phyloP scores from a whole-genome alignment of 2,113 vertebrate genomes.

The Pica pica region DNA sequence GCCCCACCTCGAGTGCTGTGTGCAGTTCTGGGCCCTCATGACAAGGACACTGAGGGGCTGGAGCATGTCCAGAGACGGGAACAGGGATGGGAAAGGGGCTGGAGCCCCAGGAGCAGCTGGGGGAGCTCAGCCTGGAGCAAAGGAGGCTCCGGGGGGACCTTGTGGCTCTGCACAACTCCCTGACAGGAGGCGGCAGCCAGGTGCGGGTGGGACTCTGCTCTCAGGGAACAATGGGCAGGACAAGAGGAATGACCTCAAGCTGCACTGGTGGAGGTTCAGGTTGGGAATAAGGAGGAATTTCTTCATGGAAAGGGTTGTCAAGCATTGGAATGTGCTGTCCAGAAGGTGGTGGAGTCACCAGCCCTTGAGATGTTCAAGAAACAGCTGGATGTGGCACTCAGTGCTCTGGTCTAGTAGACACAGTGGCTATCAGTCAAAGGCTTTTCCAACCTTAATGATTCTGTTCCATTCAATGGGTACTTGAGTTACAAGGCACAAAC shows the following conservation, averaged over 20 bases:
- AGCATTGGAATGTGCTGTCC: background rate
- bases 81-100: background rate
- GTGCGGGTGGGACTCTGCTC: fast-evolving
- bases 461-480: background rate
- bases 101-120: background rate
- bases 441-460: background rate
- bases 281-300: background rate
- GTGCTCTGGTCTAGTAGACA: background rate
- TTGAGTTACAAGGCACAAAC: background rate
- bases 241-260: background rate
- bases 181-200: background rate
- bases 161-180: background rate
- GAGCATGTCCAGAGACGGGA: background rate
- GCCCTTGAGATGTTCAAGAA: background rate
- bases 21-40: background rate
- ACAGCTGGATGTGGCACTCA: background rate
- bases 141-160: background rate
- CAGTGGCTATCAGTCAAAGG: background rate
- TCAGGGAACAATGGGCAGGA: background rate
- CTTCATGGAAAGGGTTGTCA: background rate
- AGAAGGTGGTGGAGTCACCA: background rate
- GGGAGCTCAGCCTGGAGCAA: background rate
- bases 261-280: background rate
- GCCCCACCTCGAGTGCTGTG: background rate
- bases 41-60: background rate